phyloP scores from a whole-genome alignment of 1,140 invertebrate species.

The Callitettix versicolor region DNA sequence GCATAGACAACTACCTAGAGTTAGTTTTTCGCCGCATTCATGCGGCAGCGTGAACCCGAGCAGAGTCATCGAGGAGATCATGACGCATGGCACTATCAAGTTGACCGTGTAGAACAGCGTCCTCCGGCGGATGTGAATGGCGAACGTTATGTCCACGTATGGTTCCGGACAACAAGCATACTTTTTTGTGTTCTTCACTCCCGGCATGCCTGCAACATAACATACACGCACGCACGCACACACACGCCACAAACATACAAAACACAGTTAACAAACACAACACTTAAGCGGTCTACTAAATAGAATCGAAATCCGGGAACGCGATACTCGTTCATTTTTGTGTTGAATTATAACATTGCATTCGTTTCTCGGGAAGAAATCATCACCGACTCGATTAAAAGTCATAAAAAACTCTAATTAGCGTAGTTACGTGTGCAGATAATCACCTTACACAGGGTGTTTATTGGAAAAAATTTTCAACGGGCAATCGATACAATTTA shows the following conservation, averaged over 20 bases:
- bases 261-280: not conserved
- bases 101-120: constrained; percentile 62
- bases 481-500: no score
- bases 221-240: constrained; percentile 1
- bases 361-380: no score
- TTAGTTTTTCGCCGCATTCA: constrained; percentile 59
- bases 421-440: no score
- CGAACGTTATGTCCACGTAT: constrained; percentile 57
- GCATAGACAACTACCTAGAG: constrained; percentile 39
- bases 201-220: constrained; percentile 36
- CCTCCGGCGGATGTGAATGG: constrained; percentile 47
- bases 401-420: no score
- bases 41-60: constrained; percentile 56
- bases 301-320: no score
- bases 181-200: constrained; percentile 33
- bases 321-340: no score
- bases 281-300: no score
- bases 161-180: constrained; percentile 44
- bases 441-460: no score
- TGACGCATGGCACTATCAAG: constrained; percentile 56
- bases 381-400: no score
- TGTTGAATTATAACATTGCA: no score
- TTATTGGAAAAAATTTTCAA: no score
- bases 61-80: constrained; percentile 55
- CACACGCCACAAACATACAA: constrained; percentile 1